Percentiles rank a stretch among this genome's conserved stretches.
Evolutionary conservation across 2,113 vertebrate species (phyloP).

Genomic region (Leptosomus discolor): DNA sequence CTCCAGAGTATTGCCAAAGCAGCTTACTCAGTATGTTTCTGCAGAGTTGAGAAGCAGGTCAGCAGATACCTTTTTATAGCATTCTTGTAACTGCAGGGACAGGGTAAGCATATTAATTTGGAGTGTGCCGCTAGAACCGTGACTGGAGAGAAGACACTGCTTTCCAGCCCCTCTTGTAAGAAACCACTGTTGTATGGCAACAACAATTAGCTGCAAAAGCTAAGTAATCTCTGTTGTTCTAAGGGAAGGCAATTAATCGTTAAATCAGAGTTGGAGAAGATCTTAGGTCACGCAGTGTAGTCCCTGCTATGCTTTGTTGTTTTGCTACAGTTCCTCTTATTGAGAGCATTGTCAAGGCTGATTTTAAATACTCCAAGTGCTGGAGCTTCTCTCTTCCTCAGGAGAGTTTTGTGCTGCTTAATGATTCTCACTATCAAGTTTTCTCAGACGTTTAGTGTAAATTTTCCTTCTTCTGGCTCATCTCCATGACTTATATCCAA

Average conservation of each 20-base stretch:
- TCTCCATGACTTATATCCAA: neutral
- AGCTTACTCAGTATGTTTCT: constrained; percentile 51
- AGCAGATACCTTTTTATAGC: constrained; percentile 73
- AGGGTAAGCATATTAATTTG: constrained; percentile 66
- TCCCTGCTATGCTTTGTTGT: neutral
- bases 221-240: constrained; percentile 18
- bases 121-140: constrained; percentile 47
- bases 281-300: neutral
- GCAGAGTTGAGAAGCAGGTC: constrained; percentile 69
- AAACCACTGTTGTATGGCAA: constrained; percentile 29
- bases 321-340: neutral
- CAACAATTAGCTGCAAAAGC: constrained; percentile 40
- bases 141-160: constrained; percentile 41
- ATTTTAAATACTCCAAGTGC: neutral
- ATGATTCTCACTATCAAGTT: neutral
- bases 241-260: constrained; percentile 22
- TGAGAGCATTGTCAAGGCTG: neutral
- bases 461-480: neutral
- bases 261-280: neutral
- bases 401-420: constrained; percentile 6
- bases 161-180: constrained; percentile 56
- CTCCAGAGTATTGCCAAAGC: constrained; percentile 38
- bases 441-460: neutral
- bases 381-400: neutral
- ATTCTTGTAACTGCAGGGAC: constrained; percentile 48